phyloP scores from a whole-genome alignment of 2,888 invertebrate species.

The Encarsia formosa region DNA sequence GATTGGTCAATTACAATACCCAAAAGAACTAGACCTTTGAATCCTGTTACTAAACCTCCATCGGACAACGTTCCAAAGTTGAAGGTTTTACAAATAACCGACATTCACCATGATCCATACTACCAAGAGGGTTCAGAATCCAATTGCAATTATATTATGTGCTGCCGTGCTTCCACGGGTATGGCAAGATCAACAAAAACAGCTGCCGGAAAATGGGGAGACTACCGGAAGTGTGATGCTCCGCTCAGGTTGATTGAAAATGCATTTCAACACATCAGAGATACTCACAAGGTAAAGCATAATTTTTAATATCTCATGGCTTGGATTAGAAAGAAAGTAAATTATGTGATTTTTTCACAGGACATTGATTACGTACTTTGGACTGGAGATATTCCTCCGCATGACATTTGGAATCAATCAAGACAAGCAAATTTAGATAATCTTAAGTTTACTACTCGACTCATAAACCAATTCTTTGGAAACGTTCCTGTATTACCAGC shows the following conservation, averaged over 20 bases:
- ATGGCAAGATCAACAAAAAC: neutral
- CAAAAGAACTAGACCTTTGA: neutral
- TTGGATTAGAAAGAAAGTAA: too few species aligned
- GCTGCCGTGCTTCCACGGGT: slow-evolving; percentile 16
- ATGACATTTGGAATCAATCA: slow-evolving; percentile 25
- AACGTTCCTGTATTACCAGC: slow-evolving; percentile 20
- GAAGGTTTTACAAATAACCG: slow-evolving; percentile 23
- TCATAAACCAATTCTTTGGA: slow-evolving; percentile 16
- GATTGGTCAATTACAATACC: slow-evolving; percentile 12
- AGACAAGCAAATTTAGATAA: slow-evolving; percentile 15
- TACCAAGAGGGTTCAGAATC: slow-evolving; percentile 15
- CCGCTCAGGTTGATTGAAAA: slow-evolving; percentile 12
- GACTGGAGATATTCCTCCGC: slow-evolving; percentile 26
- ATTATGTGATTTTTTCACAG: slow-evolving; percentile 4
- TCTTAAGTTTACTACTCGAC: neutral
- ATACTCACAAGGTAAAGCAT: slow-evolving; percentile 15
- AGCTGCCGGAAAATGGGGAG: slow-evolving; percentile 24
- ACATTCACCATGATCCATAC: slow-evolving; percentile 21
- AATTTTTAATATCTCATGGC: too few species aligned
- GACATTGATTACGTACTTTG: slow-evolving; percentile 23
- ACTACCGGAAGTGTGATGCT: slow-evolving; percentile 22
- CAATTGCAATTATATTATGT: slow-evolving; percentile 15
- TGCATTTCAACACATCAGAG: slow-evolving; percentile 14
- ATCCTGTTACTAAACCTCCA: neutral
- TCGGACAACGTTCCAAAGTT: neutral